Evolutionary conservation across 1,140 invertebrate genomes (phyloP).

Genomic region (Steinernema khuongi): DNA sequence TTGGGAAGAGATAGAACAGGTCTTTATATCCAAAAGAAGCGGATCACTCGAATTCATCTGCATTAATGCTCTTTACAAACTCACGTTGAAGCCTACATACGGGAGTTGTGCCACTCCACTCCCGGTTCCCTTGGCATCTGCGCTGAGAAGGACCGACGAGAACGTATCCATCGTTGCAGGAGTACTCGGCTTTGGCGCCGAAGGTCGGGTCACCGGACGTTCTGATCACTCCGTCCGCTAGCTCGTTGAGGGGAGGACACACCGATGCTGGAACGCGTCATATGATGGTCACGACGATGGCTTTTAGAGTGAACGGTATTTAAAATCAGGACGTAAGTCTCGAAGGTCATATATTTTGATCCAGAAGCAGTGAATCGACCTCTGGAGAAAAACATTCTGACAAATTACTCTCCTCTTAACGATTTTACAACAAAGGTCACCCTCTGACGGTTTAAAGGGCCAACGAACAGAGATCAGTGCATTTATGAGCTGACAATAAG

Average conservation of each 20-base stretch:
- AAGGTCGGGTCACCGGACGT: slow-evolving; percentile 58
- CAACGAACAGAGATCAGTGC: no score
- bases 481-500: no score
- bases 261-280: slow-evolving; percentile 38
- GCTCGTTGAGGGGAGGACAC: slow-evolving; percentile 49
- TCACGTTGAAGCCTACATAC: slow-evolving; percentile 54
- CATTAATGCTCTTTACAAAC: slow-evolving; percentile 21
- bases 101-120: slow-evolving; percentile 61
- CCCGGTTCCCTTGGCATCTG: slow-evolving; percentile 61
- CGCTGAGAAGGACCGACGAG: slow-evolving; percentile 59
- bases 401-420: background rate
- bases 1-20: no score
- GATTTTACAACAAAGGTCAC: background rate
- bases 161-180: slow-evolving; percentile 61
- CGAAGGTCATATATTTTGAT: background rate
- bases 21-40: no score
- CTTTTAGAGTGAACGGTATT: no score
- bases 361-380: background rate
- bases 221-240: slow-evolving; percentile 50
- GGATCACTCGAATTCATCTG: no score
- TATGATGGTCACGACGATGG: background rate
- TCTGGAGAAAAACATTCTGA: background rate
- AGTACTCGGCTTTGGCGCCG: slow-evolving; percentile 60
- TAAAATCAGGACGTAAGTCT: no score
- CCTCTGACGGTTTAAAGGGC: no score